phyloP scores from a whole-genome alignment of 2,797 vertebrate species.

The Lacerta agilis region DNA sequence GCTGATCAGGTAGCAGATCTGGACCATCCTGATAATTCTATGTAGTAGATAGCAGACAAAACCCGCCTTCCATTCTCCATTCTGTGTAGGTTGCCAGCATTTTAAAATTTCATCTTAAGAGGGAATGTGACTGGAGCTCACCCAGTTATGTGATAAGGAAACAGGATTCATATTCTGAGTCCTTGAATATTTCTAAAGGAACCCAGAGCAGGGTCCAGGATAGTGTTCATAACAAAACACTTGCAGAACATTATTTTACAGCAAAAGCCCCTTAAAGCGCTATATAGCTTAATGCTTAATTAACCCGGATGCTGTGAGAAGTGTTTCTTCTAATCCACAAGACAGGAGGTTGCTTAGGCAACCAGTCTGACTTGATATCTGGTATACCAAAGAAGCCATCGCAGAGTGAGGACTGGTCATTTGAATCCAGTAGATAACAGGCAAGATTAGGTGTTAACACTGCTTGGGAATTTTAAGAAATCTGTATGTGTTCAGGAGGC shows the following conservation, averaged over 20 bases:
- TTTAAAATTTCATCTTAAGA: background rate
- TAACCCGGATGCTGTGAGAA: background rate
- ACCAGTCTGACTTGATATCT: background rate
- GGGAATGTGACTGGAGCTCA: background rate
- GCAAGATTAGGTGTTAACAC: background rate
- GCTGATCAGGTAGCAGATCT: too few species aligned
- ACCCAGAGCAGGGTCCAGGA: background rate
- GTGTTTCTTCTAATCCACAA: background rate
- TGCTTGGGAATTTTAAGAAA: background rate
- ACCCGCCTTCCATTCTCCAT: background rate
- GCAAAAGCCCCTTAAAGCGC: background rate
- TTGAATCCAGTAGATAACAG: background rate
- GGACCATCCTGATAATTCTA: background rate
- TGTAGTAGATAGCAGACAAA: background rate
- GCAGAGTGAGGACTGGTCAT: background rate
- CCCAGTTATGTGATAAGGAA: background rate
- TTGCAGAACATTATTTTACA: background rate
- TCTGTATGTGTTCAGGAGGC: background rate
- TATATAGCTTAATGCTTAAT: background rate
- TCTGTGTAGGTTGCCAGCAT: background rate
- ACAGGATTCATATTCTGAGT: background rate
- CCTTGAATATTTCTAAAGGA: background rate
- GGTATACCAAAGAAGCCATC: background rate
- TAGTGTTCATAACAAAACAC: background rate
- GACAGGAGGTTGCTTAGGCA: background rate